Conservation (phyloP, 2,888 invertebrate genomes). For the Cataglyphis altisquamis region DNA sequence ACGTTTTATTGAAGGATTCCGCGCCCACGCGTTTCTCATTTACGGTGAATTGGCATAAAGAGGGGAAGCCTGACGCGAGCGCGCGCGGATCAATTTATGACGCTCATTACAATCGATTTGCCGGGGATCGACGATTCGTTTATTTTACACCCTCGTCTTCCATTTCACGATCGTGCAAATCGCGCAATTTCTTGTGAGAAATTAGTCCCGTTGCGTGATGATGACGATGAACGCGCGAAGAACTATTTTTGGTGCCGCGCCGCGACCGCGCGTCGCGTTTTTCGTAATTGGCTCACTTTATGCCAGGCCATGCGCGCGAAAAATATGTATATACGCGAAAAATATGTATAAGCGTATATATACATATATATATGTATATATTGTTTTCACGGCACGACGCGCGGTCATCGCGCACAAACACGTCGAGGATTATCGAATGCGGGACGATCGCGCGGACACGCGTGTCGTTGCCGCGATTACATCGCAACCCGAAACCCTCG, state of each 20-base stretch:
- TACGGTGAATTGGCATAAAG: slow-evolving; percentile 26
- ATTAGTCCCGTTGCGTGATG: slow-evolving; percentile 39
- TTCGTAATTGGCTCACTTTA: slow-evolving; percentile 71
- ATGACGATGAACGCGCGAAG: not conserved
- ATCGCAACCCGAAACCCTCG: slow-evolving; percentile 17
- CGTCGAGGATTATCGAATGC: slow-evolving; percentile 56
- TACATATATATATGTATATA: no score
- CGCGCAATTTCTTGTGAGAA: slow-evolving; percentile 37
- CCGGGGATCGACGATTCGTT: slow-evolving; percentile 29
- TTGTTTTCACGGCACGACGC: slow-evolving; percentile 58
- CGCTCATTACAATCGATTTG: slow-evolving; percentile 30
- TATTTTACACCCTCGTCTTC: not conserved
- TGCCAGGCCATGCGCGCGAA: slow-evolving; percentile 73
- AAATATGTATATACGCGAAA: slow-evolving; percentile 44
- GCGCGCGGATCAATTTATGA: slow-evolving; percentile 28
- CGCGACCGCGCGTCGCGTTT: slow-evolving; percentile 45
- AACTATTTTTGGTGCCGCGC: slow-evolving; percentile 27
- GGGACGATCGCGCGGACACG: slow-evolving; percentile 43
- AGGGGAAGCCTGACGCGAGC: slow-evolving; percentile 3
- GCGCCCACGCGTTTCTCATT: slow-evolving; percentile 19
- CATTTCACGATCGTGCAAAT: not conserved
- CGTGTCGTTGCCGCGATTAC: slow-evolving; percentile 55
- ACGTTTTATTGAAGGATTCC: not conserved
- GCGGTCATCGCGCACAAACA: slow-evolving; percentile 46
- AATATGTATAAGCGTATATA: not conserved